Base-by-base conservation (phyloP, 2,797 vertebrate genomes). In the Botia kubotai region DNA sequence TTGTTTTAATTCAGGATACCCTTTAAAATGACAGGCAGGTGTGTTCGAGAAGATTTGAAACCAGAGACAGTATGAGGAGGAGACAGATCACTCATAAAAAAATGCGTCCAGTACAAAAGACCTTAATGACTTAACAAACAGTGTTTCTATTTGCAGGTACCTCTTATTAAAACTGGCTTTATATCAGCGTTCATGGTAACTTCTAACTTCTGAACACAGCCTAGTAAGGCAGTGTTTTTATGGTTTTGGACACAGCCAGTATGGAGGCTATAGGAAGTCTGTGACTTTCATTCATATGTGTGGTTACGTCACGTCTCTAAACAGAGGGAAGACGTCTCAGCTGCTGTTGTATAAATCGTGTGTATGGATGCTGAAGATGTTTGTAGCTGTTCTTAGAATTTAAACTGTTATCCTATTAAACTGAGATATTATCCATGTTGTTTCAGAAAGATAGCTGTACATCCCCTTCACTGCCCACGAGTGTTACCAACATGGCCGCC, bases 1-100 rank as follows among this genome's bases (percentile, higher is more conserved):
- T 43, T 7, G 39, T 43, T 43, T 43, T 7, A 7, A 43, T 43
- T 63, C 46, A 11, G 10, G 39, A 7, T 60, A 46, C 53, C 16
- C 8, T 74, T 74, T 74, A 16, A 73, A 73, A 74, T 60, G 33
- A 60, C 29, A 63, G 26, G 16, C 29, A 66, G 62, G 17, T 29
- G 21, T 77, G 16, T 57, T 55, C 10, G 21, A 16, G n/a, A 4
- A 7, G 0, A 0, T 13, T 39, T 29, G 50, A 53, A 76, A 69
- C 55, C 16, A 46, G 67, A 77, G 33, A 26, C 65, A 46, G 14
- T 11, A 16, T 48, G 57, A 60, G 23, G 57, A 50, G 21, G 23
- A 33, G 63, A 17, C n/a, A 16, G 50, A 67, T 29, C 13, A 55
- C 63, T 67, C n/a, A 12, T 16, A 68, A 14, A 26, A 4, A 36